Conservation (phyloP, 1,140 invertebrate species). For the Ganaspis sp. region DNA sequence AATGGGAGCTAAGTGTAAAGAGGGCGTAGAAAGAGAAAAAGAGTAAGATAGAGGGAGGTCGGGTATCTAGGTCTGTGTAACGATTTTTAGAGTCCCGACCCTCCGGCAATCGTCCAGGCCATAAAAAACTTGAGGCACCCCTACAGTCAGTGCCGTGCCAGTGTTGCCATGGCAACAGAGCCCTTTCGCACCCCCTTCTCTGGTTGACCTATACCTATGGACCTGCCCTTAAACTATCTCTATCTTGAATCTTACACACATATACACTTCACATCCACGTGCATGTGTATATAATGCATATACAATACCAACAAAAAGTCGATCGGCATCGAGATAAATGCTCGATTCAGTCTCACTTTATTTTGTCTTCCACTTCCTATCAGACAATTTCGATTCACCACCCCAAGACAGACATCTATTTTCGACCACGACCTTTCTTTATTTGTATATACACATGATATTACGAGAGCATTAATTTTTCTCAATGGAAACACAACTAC, state of each 20-base stretch:
- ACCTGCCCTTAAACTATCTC: constrained; percentile 15
- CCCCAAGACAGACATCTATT: background rate
- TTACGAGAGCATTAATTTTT: background rate
- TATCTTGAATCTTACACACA: constrained; percentile 7
- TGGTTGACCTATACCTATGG: constrained; percentile 57
- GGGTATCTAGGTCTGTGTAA: constrained; percentile 69
- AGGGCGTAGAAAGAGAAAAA: constrained; percentile 33
- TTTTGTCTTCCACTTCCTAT: constrained; percentile 6
- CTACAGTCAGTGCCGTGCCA: constrained; percentile 60
- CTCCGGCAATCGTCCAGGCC: constrained; percentile 64
- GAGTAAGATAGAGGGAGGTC: constrained; percentile 38
- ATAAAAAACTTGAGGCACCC: constrained; percentile 69
- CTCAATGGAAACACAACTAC: background rate
- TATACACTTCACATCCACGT: background rate
- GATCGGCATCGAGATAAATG: constrained; percentile 25
- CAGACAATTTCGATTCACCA: constrained; percentile 20
- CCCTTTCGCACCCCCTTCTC: constrained; percentile 61
- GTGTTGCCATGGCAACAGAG: constrained; percentile 69
- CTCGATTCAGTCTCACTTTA: constrained; percentile 11
- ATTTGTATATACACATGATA: background rate
- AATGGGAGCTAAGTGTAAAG: constrained; percentile 47
- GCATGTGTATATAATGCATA: background rate
- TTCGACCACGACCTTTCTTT: constrained; percentile 25
- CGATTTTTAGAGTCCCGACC: constrained; percentile 69
- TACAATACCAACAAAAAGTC: constrained; percentile 4